Base-by-base conservation (phyloP, 2,888 invertebrate genomes). In the Tolmerus cingulatus region DNA sequence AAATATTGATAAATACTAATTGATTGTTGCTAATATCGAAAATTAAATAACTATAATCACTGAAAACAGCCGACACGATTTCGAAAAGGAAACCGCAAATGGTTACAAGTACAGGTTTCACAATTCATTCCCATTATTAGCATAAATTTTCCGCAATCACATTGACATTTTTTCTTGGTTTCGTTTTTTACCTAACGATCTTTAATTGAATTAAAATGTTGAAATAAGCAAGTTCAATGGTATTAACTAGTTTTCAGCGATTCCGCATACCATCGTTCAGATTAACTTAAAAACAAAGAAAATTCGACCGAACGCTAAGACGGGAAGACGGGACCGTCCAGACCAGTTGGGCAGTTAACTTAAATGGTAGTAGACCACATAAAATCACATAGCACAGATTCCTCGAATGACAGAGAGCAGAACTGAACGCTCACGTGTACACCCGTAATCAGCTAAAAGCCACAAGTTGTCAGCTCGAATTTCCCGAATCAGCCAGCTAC, bases 351-450 rank as follows among this genome's bases (percentile, higher is more conserved):
- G 23, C 66, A 66, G 27, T 66, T 66, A 27, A 23, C 27, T 66
- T 23, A 9, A 34, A 34, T 76, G 37, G 37, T 37, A 12, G 27
- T 37, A 12, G 14, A 76, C 5, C n/a, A 30, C n/a, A 34, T 34
- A 1, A 34, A 9, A 79, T 23, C 51, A 79, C 16, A 51, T 27
- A 27, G 1, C 30, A 14, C 34, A 37, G 66, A 57, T 19, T 57
- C 9, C 40, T 57, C 30, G 8, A 30, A 82, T 34, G 66, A 66
- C n/a, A 57, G 19, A 12, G n/a, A 27, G 19, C 27, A 82, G 16
- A 66, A 14, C 30, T 37, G 51, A 66, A 82, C 57, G 57, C 82
- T 82, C 57, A 82, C 82, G 57, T 82, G 82, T 82, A 19, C 37
- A 23, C 23, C 37, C 82, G 37, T 82, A 37, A 57, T 82, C 57